Evolutionary conservation across 1,140 invertebrate genomes (phyloP).

Genomic region (Drosophila jambulina): DNA sequence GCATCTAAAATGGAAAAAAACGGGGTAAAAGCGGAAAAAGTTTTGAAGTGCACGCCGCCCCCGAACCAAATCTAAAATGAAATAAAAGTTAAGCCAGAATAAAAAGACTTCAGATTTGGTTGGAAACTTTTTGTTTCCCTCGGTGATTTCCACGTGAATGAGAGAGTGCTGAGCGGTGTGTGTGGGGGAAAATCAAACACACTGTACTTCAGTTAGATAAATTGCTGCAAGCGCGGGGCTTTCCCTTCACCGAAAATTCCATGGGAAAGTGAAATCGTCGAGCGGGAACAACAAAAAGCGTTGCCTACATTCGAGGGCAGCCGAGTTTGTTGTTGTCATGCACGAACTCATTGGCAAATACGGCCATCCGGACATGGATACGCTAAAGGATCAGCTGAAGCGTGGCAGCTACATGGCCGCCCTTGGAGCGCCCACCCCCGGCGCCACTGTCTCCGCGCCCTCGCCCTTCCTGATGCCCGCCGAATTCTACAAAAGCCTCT

Average conservation of each 20-base stretch:
- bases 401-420: constrained; percentile 57
- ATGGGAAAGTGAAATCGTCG: constrained; percentile 67
- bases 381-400: constrained; percentile 70
- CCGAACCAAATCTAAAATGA: constrained; percentile 47
- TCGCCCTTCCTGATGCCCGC: constrained; percentile 89
- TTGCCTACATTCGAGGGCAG: constrained; percentile 65
- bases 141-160: background rate
- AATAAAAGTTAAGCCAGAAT: constrained; percentile 75
- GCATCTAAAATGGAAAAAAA: constrained; percentile 57
- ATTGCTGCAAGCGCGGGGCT: constrained; percentile 30
- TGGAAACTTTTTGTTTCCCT: constrained; percentile 41
- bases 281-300: constrained; percentile 35
- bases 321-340: constrained; percentile 42
- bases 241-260: constrained; percentile 12
- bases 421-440: constrained; percentile 39
- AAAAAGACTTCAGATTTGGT: constrained; percentile 49
- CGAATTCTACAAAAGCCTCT: constrained; percentile 91
- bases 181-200: constrained; percentile 64
- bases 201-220: constrained; percentile 67
- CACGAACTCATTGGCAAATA: constrained; percentile 57
- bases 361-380: constrained; percentile 54
- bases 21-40: constrained; percentile 22
- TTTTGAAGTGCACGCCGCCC: constrained; percentile 45
- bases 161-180: constrained; percentile 11
- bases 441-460: constrained; percentile 3